Evolutionary conservation across 2,113 vertebrate species (phyloP).

Genomic region (Herpailurus yagouaroundi): DNA sequence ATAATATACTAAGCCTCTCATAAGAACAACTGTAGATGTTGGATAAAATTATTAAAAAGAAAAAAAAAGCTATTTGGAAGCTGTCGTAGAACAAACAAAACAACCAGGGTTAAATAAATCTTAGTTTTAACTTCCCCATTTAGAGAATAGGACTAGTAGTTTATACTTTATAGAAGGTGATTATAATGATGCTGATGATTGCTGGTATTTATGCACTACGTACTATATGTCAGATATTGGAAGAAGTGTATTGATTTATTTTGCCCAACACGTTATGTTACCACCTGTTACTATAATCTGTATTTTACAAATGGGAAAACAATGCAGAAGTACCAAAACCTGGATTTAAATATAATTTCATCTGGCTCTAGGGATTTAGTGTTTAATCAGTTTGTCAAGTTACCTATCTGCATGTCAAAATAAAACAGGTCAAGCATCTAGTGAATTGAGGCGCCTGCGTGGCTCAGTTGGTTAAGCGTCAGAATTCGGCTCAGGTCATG

Average conservation of each 20-base stretch:
- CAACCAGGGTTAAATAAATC: not conserved
- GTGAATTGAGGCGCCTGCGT: not conserved
- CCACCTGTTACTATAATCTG: not conserved
- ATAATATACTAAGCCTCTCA: not conserved
- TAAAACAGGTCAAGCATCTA: not conserved
- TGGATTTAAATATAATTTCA: not conserved
- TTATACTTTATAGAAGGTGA: not conserved
- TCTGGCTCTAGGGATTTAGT: not conserved
- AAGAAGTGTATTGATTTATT: not conserved
- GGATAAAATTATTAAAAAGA: not conserved
- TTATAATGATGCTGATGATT: not conserved
- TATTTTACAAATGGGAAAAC: not conserved
- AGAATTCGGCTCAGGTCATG: too few relatives aligned
- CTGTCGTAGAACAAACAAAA: not conserved
- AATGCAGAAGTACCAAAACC: not conserved
- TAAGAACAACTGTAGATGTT: not conserved
- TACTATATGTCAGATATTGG: not conserved
- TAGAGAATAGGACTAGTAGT: not conserved
- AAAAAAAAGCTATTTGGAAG: not conserved
- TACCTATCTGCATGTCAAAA: not conserved
- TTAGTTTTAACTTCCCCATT: not conserved
- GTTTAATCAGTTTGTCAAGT: not conserved
- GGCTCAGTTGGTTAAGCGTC: too few relatives aligned
- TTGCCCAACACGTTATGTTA: not conserved
- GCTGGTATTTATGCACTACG: not conserved